Percentiles rank a stretch among this genome's conserved stretches.
Evolutionary conservation across 2,888 invertebrate genomes (phyloP).

Genomic region (Andrena chrysosceles): DNA sequence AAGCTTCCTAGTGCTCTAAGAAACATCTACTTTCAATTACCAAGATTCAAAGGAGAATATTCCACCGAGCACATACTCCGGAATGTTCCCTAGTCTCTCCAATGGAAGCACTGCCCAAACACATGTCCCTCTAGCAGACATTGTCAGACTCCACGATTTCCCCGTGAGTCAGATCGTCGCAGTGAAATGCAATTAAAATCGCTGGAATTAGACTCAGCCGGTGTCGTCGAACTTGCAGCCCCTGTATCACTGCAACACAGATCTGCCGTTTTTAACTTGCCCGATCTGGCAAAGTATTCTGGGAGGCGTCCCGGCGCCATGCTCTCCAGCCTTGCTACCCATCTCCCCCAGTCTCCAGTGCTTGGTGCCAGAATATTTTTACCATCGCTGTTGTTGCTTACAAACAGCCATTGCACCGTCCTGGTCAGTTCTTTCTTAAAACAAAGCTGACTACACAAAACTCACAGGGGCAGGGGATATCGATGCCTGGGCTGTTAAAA

Average conservation of each 20-base stretch:
- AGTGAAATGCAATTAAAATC: conserved; percentile 53
- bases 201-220: conserved; percentile 52
- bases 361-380: background rate
- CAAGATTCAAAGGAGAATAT: background rate
- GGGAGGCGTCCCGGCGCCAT: conserved; percentile 11
- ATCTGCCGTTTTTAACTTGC: conserved; percentile 37
- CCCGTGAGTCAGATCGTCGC: conserved; percentile 47
- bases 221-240: conserved; percentile 51
- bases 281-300: conserved; percentile 22
- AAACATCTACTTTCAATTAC: no score
- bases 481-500: background rate
- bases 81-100: background rate
- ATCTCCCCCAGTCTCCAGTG: background rate
- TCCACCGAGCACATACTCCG: background rate
- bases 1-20: no score
- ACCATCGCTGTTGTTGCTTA: background rate
- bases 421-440: background rate
- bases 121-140: background rate
- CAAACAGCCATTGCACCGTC: background rate
- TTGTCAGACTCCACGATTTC: conserved; percentile 24
- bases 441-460: no score
- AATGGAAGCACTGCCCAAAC: background rate
- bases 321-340: background rate
- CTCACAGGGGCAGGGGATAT: no score
- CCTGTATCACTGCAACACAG: conserved; percentile 27